Evolutionary conservation across 2,797 vertebrate genomes (phyloP).

Genomic region (Poliocrania exsul): DNA sequence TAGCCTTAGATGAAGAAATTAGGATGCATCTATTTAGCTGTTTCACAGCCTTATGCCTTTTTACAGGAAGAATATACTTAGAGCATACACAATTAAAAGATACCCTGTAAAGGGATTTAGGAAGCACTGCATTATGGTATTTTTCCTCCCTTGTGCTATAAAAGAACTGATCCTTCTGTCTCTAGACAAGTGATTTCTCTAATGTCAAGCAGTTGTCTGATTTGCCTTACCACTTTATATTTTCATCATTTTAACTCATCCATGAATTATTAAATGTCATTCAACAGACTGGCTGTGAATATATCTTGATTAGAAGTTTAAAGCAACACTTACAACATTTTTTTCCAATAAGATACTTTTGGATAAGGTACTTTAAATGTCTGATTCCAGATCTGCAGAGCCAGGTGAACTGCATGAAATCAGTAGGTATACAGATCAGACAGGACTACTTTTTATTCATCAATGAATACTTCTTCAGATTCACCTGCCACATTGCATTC

Average conservation of each 20-base stretch:
- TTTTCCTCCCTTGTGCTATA: neutral
- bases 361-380: neutral
- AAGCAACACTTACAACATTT: neutral
- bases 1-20: conserved; percentile 24
- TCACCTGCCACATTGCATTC: neutral
- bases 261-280: neutral
- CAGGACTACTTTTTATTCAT: neutral
- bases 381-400: neutral
- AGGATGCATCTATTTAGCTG: conserved; percentile 1
- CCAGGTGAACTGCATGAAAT: neutral
- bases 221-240: neutral
- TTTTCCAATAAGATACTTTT: neutral
- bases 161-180: neutral
- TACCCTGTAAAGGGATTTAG: neutral
- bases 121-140: neutral
- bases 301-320: neutral
- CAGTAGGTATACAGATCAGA: neutral
- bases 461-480: neutral
- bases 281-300: neutral
- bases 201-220: neutral
- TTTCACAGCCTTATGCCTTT: conserved; percentile 35
- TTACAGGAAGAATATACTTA: conserved; percentile 11
- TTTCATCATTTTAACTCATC: neutral
- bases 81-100: neutral
- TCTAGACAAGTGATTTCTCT: neutral